Conservation (phyloP, 2,113 vertebrate species). For the Syngnathoides biaculeatus region DNA sequence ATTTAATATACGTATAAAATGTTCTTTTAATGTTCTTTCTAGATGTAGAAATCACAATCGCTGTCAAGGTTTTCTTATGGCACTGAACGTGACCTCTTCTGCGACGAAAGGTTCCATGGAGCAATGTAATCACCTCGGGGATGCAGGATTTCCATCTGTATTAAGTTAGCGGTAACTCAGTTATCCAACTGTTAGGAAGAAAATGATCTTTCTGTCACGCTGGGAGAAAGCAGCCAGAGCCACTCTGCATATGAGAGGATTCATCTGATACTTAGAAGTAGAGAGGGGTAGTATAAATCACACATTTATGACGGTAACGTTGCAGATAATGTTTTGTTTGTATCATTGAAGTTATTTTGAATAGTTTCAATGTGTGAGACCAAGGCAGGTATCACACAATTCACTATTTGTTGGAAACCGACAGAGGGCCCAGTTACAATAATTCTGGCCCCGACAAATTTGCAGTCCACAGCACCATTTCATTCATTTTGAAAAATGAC, state of each 20-base stretch:
- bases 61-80: not conserved
- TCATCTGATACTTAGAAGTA: not conserved
- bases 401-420: no score
- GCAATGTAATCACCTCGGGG: not conserved
- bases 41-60: not conserved
- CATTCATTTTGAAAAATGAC: no score
- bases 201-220: constrained; percentile 20
- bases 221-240: not conserved
- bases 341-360: no score
- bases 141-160: constrained; percentile 17
- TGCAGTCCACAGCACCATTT: no score
- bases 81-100: constrained; percentile 9
- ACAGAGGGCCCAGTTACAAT: no score
- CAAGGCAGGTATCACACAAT: no score
- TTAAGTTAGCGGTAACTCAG: constrained; percentile 13
- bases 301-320: no score
- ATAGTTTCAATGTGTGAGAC: no score
- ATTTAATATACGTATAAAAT: not conserved
- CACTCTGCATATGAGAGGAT: not conserved
- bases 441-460: no score
- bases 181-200: not conserved
- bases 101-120: constrained; percentile 9
- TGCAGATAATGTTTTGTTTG: no score
- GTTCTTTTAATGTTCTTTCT: not conserved
- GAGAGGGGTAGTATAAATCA: no score